A percentile compares a stretch with the other conserved stretches of the same genome.
Evolutionary conservation across 2,888 invertebrate genomes (phyloP).

Genomic region (Autographa gamma): DNA sequence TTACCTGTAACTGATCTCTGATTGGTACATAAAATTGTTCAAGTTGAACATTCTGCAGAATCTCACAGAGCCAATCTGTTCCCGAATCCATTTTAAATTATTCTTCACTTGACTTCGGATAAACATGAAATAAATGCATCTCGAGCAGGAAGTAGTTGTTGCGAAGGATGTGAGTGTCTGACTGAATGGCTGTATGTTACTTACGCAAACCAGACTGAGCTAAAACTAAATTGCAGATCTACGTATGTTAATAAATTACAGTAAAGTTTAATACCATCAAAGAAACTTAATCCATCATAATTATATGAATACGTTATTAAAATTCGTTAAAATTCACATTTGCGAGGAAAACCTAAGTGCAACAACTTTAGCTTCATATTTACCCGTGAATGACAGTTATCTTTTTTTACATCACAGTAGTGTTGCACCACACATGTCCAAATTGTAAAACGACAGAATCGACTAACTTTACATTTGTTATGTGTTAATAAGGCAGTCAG

Average conservation of each 20-base stretch:
- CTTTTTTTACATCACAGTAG: neutral
- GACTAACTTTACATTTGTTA: neutral
- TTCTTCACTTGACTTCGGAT: slow-evolving; percentile 51
- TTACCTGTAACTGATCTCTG: slow-evolving; percentile 96
- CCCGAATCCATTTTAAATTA: slow-evolving; percentile 80
- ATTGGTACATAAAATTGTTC: slow-evolving; percentile 97
- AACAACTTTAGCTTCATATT: slow-evolving; percentile 30
- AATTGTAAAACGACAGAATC: neutral
- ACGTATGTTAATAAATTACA: slow-evolving; percentile 15
- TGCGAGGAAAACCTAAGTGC: slow-evolving; percentile 29
- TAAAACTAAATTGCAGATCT: slow-evolving; percentile 23
- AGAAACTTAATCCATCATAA: neutral
- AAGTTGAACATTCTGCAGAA: slow-evolving; percentile 96
- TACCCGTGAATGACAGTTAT: slow-evolving; percentile 52
- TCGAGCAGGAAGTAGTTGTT: slow-evolving; percentile 76
- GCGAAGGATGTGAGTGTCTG: slow-evolving; percentile 45
- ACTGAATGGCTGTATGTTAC: slow-evolving; percentile 49
- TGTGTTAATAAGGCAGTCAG: too few species aligned
- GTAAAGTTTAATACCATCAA: slow-evolving; percentile 11
- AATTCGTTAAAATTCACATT: slow-evolving; percentile 28
- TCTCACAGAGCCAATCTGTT: slow-evolving; percentile 95
- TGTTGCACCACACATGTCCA: neutral
- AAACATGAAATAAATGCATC: slow-evolving; percentile 72
- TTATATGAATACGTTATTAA: slow-evolving; percentile 11
- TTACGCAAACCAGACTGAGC: slow-evolving; percentile 43